Conservation (phyloP, 2,888 invertebrate genomes). For the Lasioglossum marginatum region DNA sequence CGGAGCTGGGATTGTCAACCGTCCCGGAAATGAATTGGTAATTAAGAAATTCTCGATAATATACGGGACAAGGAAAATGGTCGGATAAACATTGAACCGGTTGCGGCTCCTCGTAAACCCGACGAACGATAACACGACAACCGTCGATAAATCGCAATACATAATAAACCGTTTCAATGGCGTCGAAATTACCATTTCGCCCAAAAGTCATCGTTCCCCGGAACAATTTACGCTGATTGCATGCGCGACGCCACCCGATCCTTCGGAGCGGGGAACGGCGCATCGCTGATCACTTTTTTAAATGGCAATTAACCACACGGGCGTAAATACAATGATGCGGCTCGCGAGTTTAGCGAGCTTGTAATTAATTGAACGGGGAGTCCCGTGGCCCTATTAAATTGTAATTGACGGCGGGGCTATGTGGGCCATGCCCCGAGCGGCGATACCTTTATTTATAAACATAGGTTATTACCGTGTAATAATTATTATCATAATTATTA, state of each 20-base stretch:
- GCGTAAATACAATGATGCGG: background rate
- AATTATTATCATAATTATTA: no score
- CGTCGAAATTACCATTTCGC: background rate
- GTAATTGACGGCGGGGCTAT: background rate
- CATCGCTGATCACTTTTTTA: background rate
- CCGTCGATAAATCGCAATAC: background rate
- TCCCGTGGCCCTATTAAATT: background rate
- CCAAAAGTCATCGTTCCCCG: background rate
- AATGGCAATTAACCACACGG: conserved; percentile 14
- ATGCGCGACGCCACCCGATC: background rate
- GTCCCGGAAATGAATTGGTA: background rate
- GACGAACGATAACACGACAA: background rate
- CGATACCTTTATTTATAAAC: background rate
- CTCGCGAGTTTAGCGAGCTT: background rate
- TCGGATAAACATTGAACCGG: background rate
- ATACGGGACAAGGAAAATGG: background rate
- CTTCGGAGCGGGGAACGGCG: background rate
- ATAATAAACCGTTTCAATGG: conserved; percentile 3
- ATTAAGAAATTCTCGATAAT: background rate
- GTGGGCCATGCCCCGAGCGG: background rate
- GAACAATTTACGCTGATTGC: conserved; percentile 8
- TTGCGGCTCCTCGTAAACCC: background rate
- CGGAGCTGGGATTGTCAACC: background rate
- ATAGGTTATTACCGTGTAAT: background rate
- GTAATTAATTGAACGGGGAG: conserved; percentile 16